A percentile compares a stretch with the other conserved stretches of the same genome.
Conservation (phyloP, 2,888 invertebrate species). For the Zygothrica quintamaculata region DNA sequence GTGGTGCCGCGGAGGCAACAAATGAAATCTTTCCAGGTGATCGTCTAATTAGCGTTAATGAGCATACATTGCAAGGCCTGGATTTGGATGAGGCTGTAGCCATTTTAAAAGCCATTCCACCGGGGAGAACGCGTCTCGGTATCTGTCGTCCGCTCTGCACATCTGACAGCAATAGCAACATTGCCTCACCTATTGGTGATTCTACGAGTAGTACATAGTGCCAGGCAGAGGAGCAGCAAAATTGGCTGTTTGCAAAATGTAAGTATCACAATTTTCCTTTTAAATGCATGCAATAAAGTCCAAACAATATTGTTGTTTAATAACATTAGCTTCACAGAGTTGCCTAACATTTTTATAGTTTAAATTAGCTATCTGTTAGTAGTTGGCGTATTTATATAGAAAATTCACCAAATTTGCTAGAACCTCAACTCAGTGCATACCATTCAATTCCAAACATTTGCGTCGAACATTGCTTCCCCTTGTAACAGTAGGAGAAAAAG, state of each 20-base stretch:
- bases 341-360: too few species aligned
- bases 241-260: constrained; percentile 62
- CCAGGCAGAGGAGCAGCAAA: constrained; percentile 15
- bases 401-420: too few species aligned
- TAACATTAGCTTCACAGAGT: too few species aligned
- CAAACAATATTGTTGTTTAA: too few species aligned
- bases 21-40: constrained; percentile 98
- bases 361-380: too few species aligned
- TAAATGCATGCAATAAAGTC: too few species aligned
- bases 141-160: constrained; percentile 91
- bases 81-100: constrained; percentile 97
- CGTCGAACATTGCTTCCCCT: too few species aligned
- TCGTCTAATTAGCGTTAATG: constrained; percentile 95
- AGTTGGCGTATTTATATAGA: too few species aligned
- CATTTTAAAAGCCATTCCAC: constrained; percentile 96
- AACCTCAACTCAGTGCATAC: too few species aligned
- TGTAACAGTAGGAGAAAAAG: too few species aligned
- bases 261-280: constrained; percentile 70
- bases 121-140: constrained; percentile 95
- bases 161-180: constrained; percentile 85
- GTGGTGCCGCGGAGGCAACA: constrained; percentile 98
- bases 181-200: constrained; percentile 83
- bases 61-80: constrained; percentile 94
- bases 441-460: too few species aligned
- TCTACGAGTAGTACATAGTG: constrained; percentile 84